Evolutionary conservation across 1,140 invertebrate species (phyloP), one percentile per base, ranked within the genome.

Genomic region (Dermatophagoides farinae): DNA sequence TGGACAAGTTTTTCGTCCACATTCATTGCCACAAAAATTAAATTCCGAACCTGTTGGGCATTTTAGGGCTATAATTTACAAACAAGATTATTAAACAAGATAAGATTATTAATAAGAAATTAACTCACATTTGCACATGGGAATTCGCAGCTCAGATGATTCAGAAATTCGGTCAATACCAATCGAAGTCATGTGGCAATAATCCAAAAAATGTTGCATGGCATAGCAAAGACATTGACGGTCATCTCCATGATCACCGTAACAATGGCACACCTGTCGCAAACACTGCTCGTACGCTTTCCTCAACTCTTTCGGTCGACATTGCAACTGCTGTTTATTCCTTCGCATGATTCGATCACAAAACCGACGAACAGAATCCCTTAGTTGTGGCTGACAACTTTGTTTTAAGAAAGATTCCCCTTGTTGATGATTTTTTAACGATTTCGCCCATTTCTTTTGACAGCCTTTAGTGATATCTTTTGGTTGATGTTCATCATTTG

Each of bases 401-500:
- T 47, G 46, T 20, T 47, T 6, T 2, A 20, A 23, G 1, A 20
- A 23, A 23, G 2, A 23, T 23, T 47, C 46, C 1, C 8, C 46
- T 47, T 47, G n/a, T 4, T 47, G 46, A 47, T 18, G 46, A 31
- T 8, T 31, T 31, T 31, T 31, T 31, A 31, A 31, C 31, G 31
- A 31, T 31, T 31, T 31, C 31, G 8, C 8, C 8, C 31, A 8
- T 31, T 31, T 31, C 8, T 8, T 31, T 31, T 31, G 31, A 31
- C 31, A 31, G 8, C 31, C 31, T 4, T 31, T 4, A 8, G 31
- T 8, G 8, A 31, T 31, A 8, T 31, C 31, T 31, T 31, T 31
- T 31, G 31, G 2, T 31, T 31, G 31, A 4, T 31, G 31, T 31
- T 31, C 8, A 31, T 78, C 77, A 57, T 78, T 76, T 40, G 70